Evolutionary conservation across 2,797 vertebrate genomes (phyloP), one percentile per base, ranked within the genome.

Genomic region (Liasis olivaceus): DNA sequence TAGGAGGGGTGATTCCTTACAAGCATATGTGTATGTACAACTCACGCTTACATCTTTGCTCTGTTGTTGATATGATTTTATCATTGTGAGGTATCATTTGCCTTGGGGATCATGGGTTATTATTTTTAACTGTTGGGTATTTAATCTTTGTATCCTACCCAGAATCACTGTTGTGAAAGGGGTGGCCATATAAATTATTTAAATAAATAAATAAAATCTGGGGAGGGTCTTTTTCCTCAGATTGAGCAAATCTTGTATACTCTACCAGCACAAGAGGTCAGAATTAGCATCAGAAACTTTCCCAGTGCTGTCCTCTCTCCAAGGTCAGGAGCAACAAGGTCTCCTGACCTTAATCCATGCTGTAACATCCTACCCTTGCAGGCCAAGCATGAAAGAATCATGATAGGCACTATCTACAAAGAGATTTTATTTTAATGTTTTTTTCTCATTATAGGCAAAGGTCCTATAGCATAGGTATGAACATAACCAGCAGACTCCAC

Each of bases 331-430:
- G 8, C 51, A 54, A 77, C 6, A 77, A 77, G 36, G 42, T 77
- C 36, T 47, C 36, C 22, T 47, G 72, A 77, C 22, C 72, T 42
- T 77, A 42, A 77, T 20, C 72, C 20, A 47, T 47, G 36, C 17
- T 47, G 36, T 47, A 81, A 20, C 36, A 81, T 47, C 36, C 20
- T 9, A 20, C 47, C 36, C 72, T 47, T 47, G 72, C 72, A 81
- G 24, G 20, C 36, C 72, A 81, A 81, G 17, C 88, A 26, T 84
- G 26, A 91, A 93, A 31, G 14, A 91, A 58, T 91, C 90, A 90
- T 3, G 56, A 69, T 89, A 64, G 54, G 22, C 11, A 54, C 28
- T 31, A 9, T 8, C 63, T 66, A 69, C 72, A 47, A 47, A 36
- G 9, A 81, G 20, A 47, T 47, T 81, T 77, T 42, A 77, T 77